Conservation (phyloP, 2,888 invertebrate species). For the Didymodactylos carnosus region DNA sequence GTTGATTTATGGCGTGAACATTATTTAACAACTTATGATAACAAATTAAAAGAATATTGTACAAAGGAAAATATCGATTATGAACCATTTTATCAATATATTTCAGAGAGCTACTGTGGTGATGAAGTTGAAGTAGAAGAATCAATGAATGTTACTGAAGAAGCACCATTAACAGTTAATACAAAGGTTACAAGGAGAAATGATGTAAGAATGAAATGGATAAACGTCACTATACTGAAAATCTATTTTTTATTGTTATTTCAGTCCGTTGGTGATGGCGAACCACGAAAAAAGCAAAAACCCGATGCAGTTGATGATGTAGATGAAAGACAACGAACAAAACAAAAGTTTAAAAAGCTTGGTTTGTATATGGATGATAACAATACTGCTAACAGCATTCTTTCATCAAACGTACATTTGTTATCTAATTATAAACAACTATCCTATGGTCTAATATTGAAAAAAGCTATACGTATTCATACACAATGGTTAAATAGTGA, state of each 20-base stretch:
- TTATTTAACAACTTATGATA: background rate
- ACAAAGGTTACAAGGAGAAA: background rate
- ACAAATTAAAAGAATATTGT: background rate
- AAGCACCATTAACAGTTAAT: background rate
- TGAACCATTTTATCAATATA: background rate
- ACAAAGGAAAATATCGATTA: background rate
- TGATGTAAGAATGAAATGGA: background rate
- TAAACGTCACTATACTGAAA: background rate
- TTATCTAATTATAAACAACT: background rate
- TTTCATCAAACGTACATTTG: background rate
- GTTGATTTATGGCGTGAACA: background rate
- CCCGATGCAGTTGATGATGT: background rate
- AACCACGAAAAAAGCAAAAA: no score
- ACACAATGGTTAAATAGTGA: background rate
- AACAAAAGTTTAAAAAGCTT: background rate
- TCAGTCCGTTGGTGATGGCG: no score
- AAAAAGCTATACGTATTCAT: background rate
- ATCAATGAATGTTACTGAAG: background rate
- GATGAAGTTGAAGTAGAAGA: background rate
- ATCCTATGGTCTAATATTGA: background rate
- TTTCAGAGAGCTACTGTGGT: background rate
- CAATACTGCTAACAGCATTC: background rate
- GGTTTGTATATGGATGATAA: background rate
- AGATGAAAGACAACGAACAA: background rate
- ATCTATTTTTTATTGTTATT: no score